A percentile compares a stretch with the other conserved stretches of the same genome.
Conservation (phyloP, 1,140 invertebrate species). For the Drosophila novamexicana region DNA sequence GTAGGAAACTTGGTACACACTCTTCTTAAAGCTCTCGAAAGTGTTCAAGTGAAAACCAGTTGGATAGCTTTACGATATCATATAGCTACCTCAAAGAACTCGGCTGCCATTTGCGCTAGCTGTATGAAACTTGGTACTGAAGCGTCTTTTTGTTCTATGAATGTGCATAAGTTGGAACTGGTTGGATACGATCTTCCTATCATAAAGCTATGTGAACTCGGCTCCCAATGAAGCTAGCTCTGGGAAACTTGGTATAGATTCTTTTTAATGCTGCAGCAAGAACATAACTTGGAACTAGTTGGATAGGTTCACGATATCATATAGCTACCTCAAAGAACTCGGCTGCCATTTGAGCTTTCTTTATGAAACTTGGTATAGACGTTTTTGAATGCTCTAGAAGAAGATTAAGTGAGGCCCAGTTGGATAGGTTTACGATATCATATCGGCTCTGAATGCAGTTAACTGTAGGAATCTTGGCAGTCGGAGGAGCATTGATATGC, state of each 20-base stretch:
- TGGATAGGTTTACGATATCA: background rate
- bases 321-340: background rate
- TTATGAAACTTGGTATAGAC: background rate
- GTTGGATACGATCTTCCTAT: background rate
- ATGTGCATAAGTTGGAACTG: background rate
- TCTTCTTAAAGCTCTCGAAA: background rate
- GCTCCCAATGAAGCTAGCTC: background rate
- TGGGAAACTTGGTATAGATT: background rate
- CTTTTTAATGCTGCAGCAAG: too few species aligned
- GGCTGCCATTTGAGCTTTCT: background rate
- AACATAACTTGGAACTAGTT: too few species aligned
- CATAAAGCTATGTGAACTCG: background rate
- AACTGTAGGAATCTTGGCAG: too few species aligned
- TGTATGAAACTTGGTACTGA: background rate
- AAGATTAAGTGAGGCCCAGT: too few species aligned
- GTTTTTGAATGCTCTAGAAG: background rate
- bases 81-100: background rate
- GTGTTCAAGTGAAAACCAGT: too few species aligned
- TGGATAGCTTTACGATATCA: background rate
- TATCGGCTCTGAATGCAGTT: background rate
- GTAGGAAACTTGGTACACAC: background rate
- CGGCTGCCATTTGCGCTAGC: background rate
- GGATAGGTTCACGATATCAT: background rate
- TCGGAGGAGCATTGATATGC: too few species aligned
- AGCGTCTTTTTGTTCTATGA: background rate